phyloP scores from a whole-genome alignment of 2,888 invertebrate genomes.

The Trissolcus brochymenae region DNA sequence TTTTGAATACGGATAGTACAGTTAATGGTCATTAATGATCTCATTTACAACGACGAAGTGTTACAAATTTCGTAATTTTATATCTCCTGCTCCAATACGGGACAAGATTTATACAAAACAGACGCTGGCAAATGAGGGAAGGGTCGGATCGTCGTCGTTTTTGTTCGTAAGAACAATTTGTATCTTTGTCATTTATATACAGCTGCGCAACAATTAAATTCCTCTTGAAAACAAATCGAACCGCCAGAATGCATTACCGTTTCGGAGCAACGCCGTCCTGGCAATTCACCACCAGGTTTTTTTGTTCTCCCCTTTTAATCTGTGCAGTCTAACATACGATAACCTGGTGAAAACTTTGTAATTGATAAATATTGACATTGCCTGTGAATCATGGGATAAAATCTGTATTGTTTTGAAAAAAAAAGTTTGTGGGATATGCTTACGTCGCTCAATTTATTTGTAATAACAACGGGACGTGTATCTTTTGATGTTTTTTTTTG shows the following conservation, averaged over 20 bases:
- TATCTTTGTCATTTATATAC: constrained; percentile 56
- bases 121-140: constrained; percentile 21
- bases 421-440: no score
- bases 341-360: constrained; percentile 30
- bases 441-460: no score
- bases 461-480: no score
- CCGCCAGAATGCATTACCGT: constrained; percentile 37
- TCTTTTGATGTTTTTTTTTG: no score
- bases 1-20: constrained; percentile 11
- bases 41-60: constrained; percentile 40
- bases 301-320: constrained; percentile 3
- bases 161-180: constrained; percentile 53
- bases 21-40: constrained; percentile 51
- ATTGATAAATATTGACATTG: constrained; percentile 29
- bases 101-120: constrained; percentile 26
- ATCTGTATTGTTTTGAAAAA: constrained; percentile 1
- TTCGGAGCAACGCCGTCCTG: constrained; percentile 21
- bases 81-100: constrained; percentile 31
- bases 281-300: constrained; percentile 36
- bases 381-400: constrained; percentile 13
- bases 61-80: constrained; percentile 52
- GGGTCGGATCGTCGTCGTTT: constrained; percentile 34
- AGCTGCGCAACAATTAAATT: constrained; percentile 55
- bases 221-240: constrained; percentile 53
- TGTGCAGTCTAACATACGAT: constrained; percentile 6